Evolutionary conservation across 2,113 vertebrate species (phyloP).

Genomic region (Tetraodon nigroviridis): DNA sequence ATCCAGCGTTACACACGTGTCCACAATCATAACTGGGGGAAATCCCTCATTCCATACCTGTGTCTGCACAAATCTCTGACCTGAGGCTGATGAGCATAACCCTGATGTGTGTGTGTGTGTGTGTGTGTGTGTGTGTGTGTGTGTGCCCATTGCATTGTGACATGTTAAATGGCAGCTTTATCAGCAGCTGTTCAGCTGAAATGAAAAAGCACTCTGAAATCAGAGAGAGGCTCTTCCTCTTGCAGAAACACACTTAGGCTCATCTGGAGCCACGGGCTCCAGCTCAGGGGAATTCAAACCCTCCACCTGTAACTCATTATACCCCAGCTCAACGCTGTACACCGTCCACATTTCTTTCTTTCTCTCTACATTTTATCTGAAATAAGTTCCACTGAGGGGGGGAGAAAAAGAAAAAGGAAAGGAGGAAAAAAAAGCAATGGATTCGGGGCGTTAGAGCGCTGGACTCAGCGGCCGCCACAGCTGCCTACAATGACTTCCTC

Average conservation of each 20-base stretch:
- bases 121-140: neutral
- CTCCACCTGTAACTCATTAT: constrained; percentile 71
- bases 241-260: constrained; percentile 62
- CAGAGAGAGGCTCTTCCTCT: constrained; percentile 48
- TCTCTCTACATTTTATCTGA: constrained; percentile 62
- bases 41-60: constrained; percentile 15
- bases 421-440: constrained; percentile 33
- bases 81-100: neutral
- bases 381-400: constrained; percentile 61
- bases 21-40: constrained; percentile 11
- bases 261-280: constrained; percentile 62
- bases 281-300: constrained; percentile 49
- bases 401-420: constrained; percentile 49
- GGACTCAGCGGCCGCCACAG: constrained; percentile 38
- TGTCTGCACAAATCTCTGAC: constrained; percentile 5
- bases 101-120: neutral
- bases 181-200: constrained; percentile 53
- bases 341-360: constrained; percentile 66
- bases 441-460: constrained; percentile 54
- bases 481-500: constrained; percentile 53
- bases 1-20: constrained; percentile 57
- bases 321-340: constrained; percentile 40
- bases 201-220: constrained; percentile 63
- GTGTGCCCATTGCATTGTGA: constrained; percentile 44
- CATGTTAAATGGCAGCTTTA: constrained; percentile 47